Evolutionary conservation across 2,888 invertebrate species (phyloP).

Genomic region (Lucinisca nassula): DNA sequence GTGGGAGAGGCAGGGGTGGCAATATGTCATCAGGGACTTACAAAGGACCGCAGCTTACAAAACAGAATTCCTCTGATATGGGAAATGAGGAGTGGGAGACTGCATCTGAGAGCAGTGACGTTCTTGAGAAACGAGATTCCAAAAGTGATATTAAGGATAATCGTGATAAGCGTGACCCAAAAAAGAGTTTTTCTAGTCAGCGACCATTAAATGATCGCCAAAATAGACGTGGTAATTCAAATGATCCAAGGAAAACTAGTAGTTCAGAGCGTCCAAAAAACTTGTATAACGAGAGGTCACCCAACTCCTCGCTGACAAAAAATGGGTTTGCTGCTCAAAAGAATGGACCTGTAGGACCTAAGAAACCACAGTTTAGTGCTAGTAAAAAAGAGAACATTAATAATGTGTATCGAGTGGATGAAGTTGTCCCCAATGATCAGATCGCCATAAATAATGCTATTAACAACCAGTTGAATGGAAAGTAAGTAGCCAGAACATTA

Average conservation of each 20-base stretch:
- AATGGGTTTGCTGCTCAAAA: conserved; percentile 84
- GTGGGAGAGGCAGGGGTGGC: conserved; percentile 89
- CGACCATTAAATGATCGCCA: conserved; percentile 87
- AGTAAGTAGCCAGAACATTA: conserved; percentile 80
- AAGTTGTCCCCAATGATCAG: conserved; percentile 90
- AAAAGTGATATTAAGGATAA: conserved; percentile 82
- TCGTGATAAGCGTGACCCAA: conserved; percentile 78
- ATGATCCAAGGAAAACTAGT: conserved; percentile 63
- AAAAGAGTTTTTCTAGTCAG: conserved; percentile 88
- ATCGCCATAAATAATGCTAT: conserved; percentile 89
- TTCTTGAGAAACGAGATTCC: conserved; percentile 83
- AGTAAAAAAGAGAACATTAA: conserved; percentile 83
- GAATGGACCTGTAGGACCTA: conserved; percentile 78
- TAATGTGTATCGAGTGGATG: conserved; percentile 89
- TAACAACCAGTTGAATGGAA: conserved; percentile 81
- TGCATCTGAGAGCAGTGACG: conserved; percentile 93
- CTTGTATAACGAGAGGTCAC: conserved; percentile 82
- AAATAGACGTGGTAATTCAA: conserved; percentile 76
- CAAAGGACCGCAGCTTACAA: conserved; percentile 84
- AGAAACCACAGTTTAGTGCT: conserved; percentile 73
- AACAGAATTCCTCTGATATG: conserved; percentile 86
- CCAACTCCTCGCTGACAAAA: conserved; percentile 80
- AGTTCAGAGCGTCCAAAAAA: conserved; percentile 74
- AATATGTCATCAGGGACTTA: conserved; percentile 72
- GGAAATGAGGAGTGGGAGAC: conserved; percentile 92